These are phyloP conservation scores for Geodia barretti DNA, from an alignment of 37 sponge, comb jelly and placozoan species.

Conservation along the genomic window DNA sequence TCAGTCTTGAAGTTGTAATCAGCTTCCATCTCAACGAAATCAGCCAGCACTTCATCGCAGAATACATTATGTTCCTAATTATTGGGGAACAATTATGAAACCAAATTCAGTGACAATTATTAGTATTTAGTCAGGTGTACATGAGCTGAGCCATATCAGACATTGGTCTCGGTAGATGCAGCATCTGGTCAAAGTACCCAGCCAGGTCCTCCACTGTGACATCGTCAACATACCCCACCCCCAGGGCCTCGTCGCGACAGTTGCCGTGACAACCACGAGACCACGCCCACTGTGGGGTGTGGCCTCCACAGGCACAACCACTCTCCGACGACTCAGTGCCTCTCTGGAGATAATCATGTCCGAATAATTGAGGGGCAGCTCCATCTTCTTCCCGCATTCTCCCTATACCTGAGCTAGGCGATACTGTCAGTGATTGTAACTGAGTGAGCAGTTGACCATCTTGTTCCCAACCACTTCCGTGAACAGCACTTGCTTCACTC, in stretches of 20 bases:
- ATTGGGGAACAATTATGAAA: too few relatives aligned
- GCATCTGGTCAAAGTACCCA: slow-evolving; percentile 76
- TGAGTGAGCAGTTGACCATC: background rate
- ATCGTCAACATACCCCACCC: slow-evolving; percentile 41
- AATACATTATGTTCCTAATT: background rate
- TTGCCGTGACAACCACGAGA: background rate
- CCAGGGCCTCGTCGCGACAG: slow-evolving; percentile 29
- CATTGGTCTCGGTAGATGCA: slow-evolving; percentile 86
- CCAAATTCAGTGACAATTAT: too few relatives aligned
- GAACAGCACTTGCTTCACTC: too few relatives aligned
- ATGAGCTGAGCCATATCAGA: slow-evolving; percentile 86
- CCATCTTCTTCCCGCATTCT: background rate
- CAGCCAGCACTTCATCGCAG: background rate
- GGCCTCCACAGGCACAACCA: background rate
- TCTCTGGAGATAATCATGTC: too few relatives aligned
- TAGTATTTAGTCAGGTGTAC: slow-evolving; percentile 74
- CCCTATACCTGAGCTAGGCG: too few relatives aligned
- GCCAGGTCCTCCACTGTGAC: slow-evolving; percentile 86
- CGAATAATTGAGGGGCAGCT: too few relatives aligned
- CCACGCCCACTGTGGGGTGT: background rate
- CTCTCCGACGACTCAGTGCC: too few relatives aligned
- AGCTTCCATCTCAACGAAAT: background rate
- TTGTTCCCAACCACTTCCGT: slow-evolving; percentile 24
- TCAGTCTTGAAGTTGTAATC: too few relatives aligned
- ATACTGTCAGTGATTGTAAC: background rate